These are phyloP conservation scores for Leucophenga maculata DNA, from an alignment of 2,888 invertebrate genomes.

Conservation along the genomic window DNA sequence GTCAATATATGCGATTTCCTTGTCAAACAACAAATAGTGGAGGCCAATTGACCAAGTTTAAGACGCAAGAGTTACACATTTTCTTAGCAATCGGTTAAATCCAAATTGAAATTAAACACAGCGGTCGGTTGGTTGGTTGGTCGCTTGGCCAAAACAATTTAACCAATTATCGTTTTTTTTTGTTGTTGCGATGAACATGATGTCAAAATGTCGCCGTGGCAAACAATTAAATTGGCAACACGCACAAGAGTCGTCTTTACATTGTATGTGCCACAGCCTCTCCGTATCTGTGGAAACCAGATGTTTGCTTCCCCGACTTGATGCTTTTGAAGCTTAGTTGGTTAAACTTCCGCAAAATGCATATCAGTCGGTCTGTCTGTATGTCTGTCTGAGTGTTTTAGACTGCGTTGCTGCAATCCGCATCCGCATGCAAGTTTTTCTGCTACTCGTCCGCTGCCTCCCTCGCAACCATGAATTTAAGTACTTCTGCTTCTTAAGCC, in stretches of 20 bases:
- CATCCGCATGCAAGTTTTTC: constrained; percentile 53
- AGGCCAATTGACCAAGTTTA: constrained; percentile 59
- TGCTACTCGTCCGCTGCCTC: constrained; percentile 27
- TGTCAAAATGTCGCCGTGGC: constrained; percentile 1
- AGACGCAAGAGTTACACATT: constrained; percentile 24
- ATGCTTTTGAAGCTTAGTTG: constrained; percentile 45
- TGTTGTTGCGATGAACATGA: constrained; percentile 26
- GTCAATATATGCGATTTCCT: constrained; percentile 43
- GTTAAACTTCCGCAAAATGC: constrained; percentile 54
- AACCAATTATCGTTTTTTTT: constrained; percentile 39
- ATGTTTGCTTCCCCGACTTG: constrained; percentile 16
- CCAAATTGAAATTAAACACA: not conserved
- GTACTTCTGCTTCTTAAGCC: constrained; percentile 5
- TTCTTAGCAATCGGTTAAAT: not conserved
- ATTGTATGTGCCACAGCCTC: constrained; percentile 34
- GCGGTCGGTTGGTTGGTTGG: too few relatives aligned
- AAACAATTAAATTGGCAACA: constrained; percentile 44
- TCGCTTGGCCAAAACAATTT: constrained; percentile 36
- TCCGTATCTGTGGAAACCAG: constrained; percentile 44
- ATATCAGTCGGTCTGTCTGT: constrained; percentile 8
- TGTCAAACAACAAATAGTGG: constrained; percentile 18
- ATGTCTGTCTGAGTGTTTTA: not conserved
- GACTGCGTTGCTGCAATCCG: constrained; percentile 46
- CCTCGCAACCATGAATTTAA: not conserved
- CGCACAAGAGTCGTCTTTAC: constrained; percentile 28